Evolutionary conservation across 2,113 vertebrate genomes (phyloP).

Genomic region (Pelvicachromis taeniatus): DNA sequence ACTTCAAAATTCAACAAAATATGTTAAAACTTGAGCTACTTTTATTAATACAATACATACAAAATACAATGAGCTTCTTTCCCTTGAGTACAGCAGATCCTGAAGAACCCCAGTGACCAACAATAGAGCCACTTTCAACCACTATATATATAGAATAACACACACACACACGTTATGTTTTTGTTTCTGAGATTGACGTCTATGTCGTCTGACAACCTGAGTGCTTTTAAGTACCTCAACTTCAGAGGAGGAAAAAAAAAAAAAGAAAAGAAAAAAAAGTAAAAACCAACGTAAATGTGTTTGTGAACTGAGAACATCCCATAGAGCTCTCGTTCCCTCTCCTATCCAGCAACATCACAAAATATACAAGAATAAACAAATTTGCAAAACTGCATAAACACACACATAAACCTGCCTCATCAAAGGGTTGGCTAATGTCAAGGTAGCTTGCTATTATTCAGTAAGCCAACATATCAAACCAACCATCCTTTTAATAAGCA

Average conservation of each 20-base stretch:
- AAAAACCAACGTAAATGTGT: not conserved
- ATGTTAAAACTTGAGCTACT: not conserved
- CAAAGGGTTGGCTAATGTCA: slow-evolving; percentile 52
- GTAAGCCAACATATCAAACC: slow-evolving; percentile 51
- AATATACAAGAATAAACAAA: not conserved
- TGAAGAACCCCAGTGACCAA: not conserved
- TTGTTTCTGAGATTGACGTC: not conserved
- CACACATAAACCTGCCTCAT: slow-evolving; percentile 33
- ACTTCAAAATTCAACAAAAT: not conserved
- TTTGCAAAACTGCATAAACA: not conserved
- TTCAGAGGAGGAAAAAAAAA: not conserved
- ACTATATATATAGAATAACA: not conserved
- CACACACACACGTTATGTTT: not conserved
- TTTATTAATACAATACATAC: not conserved
- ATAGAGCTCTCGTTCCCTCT: not conserved
- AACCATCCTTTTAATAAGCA: slow-evolving; percentile 65
- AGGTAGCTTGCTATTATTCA: slow-evolving; percentile 49
- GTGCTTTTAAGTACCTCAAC: not conserved
- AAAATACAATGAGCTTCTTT: not conserved
- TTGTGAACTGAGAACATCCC: not conserved
- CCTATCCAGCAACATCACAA: not conserved
- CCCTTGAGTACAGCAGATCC: not conserved
- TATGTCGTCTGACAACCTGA: not conserved
- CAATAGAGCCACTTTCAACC: not conserved
- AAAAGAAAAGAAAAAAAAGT: not conserved